Evolutionary conservation across 2,888 invertebrate species (phyloP).

Genomic region (Philonicus albiceps): DNA sequence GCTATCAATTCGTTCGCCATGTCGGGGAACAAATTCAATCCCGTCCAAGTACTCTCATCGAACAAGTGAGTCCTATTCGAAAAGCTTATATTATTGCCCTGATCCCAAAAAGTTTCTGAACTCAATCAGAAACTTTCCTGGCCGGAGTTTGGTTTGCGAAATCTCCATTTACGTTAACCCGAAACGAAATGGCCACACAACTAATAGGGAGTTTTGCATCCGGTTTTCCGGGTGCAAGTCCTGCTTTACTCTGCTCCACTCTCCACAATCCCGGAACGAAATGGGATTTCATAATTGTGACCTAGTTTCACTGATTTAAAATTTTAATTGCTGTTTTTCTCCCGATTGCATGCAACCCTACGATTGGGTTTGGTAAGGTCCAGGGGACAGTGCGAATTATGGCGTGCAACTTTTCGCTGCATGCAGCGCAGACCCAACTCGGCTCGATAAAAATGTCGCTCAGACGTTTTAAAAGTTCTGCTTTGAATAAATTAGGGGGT

Average conservation of each 20-base stretch:
- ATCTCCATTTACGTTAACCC: slow-evolving; percentile 30
- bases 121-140: slow-evolving; percentile 38
- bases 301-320: background rate
- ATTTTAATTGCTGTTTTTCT: background rate
- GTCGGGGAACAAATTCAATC: background rate
- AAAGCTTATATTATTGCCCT: slow-evolving; percentile 21
- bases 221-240: background rate
- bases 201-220: slow-evolving; percentile 33
- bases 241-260: background rate
- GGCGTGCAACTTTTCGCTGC: background rate
- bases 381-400: background rate
- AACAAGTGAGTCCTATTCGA: slow-evolving; percentile 9
- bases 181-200: slow-evolving; percentile 27
- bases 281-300: slow-evolving; percentile 23
- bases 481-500: background rate
- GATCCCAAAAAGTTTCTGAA: slow-evolving; percentile 28
- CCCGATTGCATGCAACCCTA: background rate
- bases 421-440: background rate
- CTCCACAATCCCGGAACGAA: background rate
- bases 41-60: slow-evolving; percentile 14
- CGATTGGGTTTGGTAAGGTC: background rate
- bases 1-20: background rate
- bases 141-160: background rate
- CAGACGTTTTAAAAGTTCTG: background rate
- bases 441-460: background rate